Conservation (phyloP, 2,888 invertebrate species). For the Ptychoptera albimana region DNA sequence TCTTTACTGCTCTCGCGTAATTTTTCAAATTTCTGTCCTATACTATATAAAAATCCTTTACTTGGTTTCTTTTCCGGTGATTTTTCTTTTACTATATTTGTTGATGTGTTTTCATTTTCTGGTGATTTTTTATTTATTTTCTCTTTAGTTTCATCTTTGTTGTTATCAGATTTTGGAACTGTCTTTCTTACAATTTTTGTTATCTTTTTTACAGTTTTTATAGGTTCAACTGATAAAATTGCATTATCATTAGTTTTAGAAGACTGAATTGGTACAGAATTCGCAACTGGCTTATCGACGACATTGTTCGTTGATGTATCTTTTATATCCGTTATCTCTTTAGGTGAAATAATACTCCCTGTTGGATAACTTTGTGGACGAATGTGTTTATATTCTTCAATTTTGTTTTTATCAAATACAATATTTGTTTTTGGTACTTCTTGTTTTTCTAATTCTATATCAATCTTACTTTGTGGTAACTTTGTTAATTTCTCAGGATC, state of each 20-base stretch:
- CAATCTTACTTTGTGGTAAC: constrained; percentile 7
- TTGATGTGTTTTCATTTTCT: constrained; percentile 21
- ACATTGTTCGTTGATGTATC: constrained; percentile 16
- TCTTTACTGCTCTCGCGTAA: constrained; percentile 37
- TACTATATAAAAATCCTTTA: constrained; percentile 48
- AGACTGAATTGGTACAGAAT: constrained; percentile 17
- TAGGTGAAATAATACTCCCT: constrained; percentile 25
- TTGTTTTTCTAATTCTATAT: constrained; percentile 3
- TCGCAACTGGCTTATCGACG: constrained; percentile 9
- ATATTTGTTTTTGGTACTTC: too few relatives aligned
- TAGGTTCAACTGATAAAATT: constrained; percentile 11
- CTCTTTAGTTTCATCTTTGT: constrained; percentile 20
- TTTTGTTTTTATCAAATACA: background rate
- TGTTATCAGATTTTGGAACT: constrained; percentile 15
- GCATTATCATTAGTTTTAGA: background rate
- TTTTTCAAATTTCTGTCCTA: constrained; percentile 64
- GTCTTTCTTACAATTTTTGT: constrained; percentile 12
- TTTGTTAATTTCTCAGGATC: constrained; percentile 16
- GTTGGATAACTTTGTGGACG: constrained; percentile 44
- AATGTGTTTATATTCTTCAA: constrained; percentile 19
- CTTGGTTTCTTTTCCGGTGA: constrained; percentile 43
- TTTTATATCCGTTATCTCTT: constrained; percentile 22
- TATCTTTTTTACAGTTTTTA: constrained; percentile 13
- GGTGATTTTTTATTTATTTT: constrained; percentile 19
- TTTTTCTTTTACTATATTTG: constrained; percentile 21